phyloP scores from a whole-genome alignment of 1,140 invertebrate species.

The Cydia strobilella region DNA sequence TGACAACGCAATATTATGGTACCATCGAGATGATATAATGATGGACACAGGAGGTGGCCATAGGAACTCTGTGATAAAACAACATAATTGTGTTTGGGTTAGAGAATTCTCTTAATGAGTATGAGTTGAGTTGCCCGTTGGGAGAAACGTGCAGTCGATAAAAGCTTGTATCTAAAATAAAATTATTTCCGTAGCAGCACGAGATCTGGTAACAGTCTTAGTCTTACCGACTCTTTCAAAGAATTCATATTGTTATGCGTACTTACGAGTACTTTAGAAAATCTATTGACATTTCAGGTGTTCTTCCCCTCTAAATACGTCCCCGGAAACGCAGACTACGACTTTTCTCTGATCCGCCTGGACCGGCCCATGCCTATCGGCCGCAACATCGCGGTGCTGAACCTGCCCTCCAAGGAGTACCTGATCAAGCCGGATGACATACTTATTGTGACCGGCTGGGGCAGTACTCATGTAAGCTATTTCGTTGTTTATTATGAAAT shows the following conservation, averaged over 20 bases:
- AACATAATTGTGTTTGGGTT: too few species aligned
- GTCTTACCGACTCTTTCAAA: too few species aligned
- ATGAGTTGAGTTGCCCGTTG: too few species aligned
- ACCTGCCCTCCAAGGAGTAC: slow-evolving; percentile 63
- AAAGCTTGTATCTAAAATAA: neutral
- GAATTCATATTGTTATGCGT: neutral
- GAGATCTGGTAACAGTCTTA: too few species aligned
- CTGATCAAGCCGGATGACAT: slow-evolving; percentile 56
- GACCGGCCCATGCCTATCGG: slow-evolving; percentile 71
- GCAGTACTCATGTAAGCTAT: slow-evolving; percentile 61
- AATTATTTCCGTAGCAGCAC: too few species aligned
- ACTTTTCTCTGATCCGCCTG: slow-evolving; percentile 59
- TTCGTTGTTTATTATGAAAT: slow-evolving; percentile 4
- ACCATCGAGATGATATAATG: too few species aligned
- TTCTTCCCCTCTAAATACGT: slow-evolving; percentile 60
- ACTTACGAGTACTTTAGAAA: neutral
- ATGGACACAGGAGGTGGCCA: too few species aligned
- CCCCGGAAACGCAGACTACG: slow-evolving; percentile 62
- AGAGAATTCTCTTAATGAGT: too few species aligned
- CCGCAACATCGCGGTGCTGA: slow-evolving; percentile 67
- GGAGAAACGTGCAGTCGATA: too few species aligned
- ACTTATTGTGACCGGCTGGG: slow-evolving; percentile 71
- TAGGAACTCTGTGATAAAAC: too few species aligned
- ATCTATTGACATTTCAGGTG: slow-evolving; percentile 45
- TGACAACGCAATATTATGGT: too few species aligned